Evolutionary conservation across 2,888 invertebrate genomes (phyloP), one percentile per base, ranked within the genome.

Genomic region (Thysanoteuthis rhombus): DNA sequence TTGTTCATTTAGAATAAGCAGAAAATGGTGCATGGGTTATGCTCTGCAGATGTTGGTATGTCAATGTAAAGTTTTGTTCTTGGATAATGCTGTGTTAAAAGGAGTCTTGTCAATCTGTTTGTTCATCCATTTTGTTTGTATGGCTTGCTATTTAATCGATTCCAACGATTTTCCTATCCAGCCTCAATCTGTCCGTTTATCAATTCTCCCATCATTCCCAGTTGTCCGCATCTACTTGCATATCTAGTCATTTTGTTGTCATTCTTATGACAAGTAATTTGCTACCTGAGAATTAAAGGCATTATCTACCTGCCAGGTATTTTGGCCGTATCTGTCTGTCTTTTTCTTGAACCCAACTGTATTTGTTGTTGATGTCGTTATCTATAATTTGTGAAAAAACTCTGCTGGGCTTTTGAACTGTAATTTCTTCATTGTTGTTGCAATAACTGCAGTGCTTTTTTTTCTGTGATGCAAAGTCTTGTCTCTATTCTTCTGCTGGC

Each of bases 331-430:
- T 75, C 36, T 75, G n/a, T 75, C n/a, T 75, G 22, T n/a, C 36
- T 75, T 75, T 36, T 3, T n/a, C n/a, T 36, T n/a, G 36, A 75
- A 36, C n/a, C 3, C 4, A n/a, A 75, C 1, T 4, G 12, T 16
- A n/a, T 75, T 75, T n/a, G 75, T 75, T 75, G 75, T 75, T 75
- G n/a, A 75, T 75, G 75, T 75, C 75, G n/a, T 75, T 75, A 75
- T 75, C 75, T 75, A 58, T 58, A 58, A 2, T 58, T 16, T n/a
- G n/a, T 75, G 75, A 75, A 75, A 75, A 75, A 75, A 75, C 75
- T 75, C 75, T 75, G n/a, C 16, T 75, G 12, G 75, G 75, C 75
- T 75, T 75, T n/a, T 75, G n/a, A 75, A 75, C n/a, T 75, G 75
- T 75, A 75, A 12, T 2, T 36, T 75, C 75, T n/a, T 75, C n/a